phyloP scores from a whole-genome alignment of 2,113 vertebrate species.

The Dasyornis broadbenti region DNA sequence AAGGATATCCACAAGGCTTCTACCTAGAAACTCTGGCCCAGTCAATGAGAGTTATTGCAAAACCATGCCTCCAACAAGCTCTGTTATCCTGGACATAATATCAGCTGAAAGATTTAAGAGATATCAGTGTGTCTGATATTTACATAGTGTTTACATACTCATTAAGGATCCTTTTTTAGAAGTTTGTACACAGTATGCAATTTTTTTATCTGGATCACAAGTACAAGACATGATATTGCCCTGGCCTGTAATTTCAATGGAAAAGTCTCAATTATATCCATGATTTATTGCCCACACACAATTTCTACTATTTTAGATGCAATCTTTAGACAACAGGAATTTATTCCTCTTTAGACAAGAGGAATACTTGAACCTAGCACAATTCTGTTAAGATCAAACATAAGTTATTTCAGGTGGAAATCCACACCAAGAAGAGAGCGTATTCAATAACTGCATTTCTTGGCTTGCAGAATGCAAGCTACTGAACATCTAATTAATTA shows the following conservation, averaged over 20 bases:
- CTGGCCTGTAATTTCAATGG: background rate
- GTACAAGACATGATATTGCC: background rate
- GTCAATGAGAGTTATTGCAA: background rate
- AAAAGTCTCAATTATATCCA: background rate
- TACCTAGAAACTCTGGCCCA: background rate
- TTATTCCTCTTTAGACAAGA: too few relatives aligned
- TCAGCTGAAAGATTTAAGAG: background rate
- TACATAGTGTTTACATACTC: background rate
- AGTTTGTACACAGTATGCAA: background rate
- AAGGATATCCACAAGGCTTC: background rate
- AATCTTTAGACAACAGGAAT: background rate
- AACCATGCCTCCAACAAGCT: background rate
- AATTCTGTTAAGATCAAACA: background rate
- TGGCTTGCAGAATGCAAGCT: background rate
- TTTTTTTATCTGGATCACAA: background rate
- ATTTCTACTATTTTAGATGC: background rate
- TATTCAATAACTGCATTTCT: background rate
- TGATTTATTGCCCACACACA: background rate
- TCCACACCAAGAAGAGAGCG: background rate
- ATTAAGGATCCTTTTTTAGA: background rate
- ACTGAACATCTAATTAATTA: background rate
- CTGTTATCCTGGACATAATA: background rate
- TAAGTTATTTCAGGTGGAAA: background rate
- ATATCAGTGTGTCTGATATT: background rate
- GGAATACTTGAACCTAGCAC: background rate